Evolutionary conservation across 2,113 vertebrate genomes (phyloP).

Genomic region (Eptesicus fuscus): DNA sequence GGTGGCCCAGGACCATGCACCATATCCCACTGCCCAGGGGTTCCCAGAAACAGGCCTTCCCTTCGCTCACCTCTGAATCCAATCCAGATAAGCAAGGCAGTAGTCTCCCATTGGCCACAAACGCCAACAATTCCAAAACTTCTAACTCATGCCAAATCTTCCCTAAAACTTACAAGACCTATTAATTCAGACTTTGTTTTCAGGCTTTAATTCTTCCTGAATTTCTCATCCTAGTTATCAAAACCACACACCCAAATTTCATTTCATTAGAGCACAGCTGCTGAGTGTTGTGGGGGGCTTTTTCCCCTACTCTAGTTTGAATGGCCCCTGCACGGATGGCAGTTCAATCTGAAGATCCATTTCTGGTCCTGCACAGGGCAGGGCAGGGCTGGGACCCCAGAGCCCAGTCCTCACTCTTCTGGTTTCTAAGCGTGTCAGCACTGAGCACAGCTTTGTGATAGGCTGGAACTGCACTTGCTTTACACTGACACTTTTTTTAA

Average conservation of each 20-base stretch:
- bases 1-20: background rate
- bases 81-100: background rate
- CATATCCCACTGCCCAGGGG: background rate
- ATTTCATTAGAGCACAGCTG: background rate
- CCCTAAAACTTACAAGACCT: background rate
- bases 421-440: background rate
- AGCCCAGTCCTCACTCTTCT: background rate
- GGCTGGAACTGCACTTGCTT: background rate
- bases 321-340: accelerated
- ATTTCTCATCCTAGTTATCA: background rate
- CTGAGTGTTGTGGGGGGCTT: background rate
- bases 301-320: background rate
- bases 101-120: background rate
- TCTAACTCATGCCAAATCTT: background rate
- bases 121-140: background rate
- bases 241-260: background rate
- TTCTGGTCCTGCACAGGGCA: background rate
- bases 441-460: background rate
- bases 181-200: background rate
- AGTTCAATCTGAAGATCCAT: background rate
- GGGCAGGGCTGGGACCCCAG: background rate
- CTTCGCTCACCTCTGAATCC: background rate
- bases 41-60: background rate
- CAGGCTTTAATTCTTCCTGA: background rate
- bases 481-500: background rate